phyloP scores from a whole-genome alignment of 1,140 invertebrate species.

The Paraescarpia echinospica region DNA sequence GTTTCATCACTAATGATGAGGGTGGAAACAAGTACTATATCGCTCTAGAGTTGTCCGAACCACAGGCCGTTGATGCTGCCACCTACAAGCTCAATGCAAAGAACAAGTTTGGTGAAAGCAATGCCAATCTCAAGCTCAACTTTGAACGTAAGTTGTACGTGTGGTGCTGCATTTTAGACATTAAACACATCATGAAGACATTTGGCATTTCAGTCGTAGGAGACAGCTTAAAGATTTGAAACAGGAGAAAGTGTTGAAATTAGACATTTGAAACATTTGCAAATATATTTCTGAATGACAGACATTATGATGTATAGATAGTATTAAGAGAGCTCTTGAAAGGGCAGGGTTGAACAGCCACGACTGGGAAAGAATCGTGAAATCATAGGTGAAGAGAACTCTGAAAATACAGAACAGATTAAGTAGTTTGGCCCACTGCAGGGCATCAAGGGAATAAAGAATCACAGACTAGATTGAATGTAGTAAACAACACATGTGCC shows the following conservation, averaged over 20 bases:
- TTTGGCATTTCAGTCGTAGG: not conserved
- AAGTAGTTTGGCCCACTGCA: too few species aligned
- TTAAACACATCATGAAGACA: not conserved
- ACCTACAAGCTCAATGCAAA: slow-evolving; percentile 99
- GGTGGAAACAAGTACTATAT: slow-evolving; percentile 84
- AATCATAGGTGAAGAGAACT: too few species aligned
- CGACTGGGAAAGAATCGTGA: too few species aligned
- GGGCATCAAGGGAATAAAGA: too few species aligned
- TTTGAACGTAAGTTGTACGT: slow-evolving; percentile 85
- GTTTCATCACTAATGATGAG: slow-evolving; percentile 62
- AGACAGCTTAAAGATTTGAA: not conserved
- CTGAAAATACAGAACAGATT: too few species aligned
- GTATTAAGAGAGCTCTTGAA: too few species aligned
- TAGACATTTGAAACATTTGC: too few species aligned
- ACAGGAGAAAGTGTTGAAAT: too few species aligned
- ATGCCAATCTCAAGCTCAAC: slow-evolving; percentile 99
- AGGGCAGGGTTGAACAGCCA: too few species aligned
- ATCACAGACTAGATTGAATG: not conserved
- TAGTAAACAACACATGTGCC: not conserved
- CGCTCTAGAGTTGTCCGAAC: slow-evolving; percentile 89
- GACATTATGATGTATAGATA: too few species aligned
- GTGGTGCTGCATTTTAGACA: slow-evolving; percentile 2
- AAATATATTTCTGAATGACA: too few species aligned
- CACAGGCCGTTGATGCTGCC: slow-evolving; percentile 91
- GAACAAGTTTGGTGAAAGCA: slow-evolving; percentile 97